Percentiles rank a stretch among this genome's conserved stretches.
phyloP scores from a whole-genome alignment of 2,888 invertebrate genomes.

The Himalopsyche kuldschensis region DNA sequence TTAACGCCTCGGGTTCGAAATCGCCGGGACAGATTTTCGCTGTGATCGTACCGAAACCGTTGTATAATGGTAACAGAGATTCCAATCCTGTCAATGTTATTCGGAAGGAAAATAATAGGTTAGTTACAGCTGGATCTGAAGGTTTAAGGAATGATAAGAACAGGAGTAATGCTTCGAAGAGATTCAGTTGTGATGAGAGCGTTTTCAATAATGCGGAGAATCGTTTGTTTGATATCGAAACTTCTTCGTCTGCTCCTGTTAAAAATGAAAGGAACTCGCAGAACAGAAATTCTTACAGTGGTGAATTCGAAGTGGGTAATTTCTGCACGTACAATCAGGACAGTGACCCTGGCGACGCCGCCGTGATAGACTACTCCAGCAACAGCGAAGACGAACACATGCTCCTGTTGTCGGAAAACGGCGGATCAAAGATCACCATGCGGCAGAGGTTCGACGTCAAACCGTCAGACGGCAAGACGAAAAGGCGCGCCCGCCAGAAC shows the following conservation, averaged over 20 bases:
- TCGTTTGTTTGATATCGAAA: neutral
- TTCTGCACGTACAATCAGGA: constrained; percentile 44
- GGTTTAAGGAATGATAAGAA: neutral
- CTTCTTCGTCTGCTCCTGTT: neutral
- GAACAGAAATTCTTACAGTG: constrained; percentile 37
- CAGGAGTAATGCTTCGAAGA: constrained; percentile 27
- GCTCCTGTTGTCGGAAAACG: constrained; percentile 55
- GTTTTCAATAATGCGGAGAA: constrained; percentile 6
- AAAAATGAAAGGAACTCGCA: neutral
- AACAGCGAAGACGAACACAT: constrained; percentile 58
- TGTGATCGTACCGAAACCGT: constrained; percentile 56
- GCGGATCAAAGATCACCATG: constrained; percentile 57
- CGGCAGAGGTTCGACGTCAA: constrained; percentile 42
- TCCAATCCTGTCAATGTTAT: neutral
- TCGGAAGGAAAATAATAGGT: constrained; percentile 23
- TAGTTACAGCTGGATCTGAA: neutral
- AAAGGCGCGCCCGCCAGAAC: constrained; percentile 42
- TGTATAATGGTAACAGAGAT: constrained; percentile 42
- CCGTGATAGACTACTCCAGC: constrained; percentile 47
- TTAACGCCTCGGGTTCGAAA: constrained; percentile 37
- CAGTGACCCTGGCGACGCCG: constrained; percentile 10
- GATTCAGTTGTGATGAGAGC: constrained; percentile 40
- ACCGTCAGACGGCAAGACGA: constrained; percentile 43
- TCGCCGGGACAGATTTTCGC: constrained; percentile 53
- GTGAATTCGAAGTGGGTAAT: constrained; percentile 45